Evolutionary conservation across 1,140 invertebrate species (phyloP), one percentile per base, ranked within the genome.

Genomic region (Drosophila oshimai): DNA sequence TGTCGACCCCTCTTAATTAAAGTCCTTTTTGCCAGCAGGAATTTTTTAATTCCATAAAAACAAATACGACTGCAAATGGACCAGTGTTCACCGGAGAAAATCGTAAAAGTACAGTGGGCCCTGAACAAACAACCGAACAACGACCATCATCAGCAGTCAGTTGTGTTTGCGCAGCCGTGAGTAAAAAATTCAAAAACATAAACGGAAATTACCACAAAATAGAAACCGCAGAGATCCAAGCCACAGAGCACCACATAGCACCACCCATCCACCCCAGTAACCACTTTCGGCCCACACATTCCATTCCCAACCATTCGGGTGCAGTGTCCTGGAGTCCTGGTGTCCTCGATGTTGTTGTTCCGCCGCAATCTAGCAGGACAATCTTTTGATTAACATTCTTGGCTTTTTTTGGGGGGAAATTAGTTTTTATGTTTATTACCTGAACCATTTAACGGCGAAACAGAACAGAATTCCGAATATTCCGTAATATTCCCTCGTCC

Each of bases 151-250:
- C 76, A 83, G 69, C 57, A 74, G 49, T 73, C 72, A 62, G 75
- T 86, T 86, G 81, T 86, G 80, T 86, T 86, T 86, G 80, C 75
- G 80, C 80, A 84, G 81, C 69, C 72, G 80, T 87, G 81, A 80
- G 81, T 86, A 87, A 87, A 87, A 87, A 87, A 87, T 87, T 87
- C 81, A 87, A 87, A 87, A 87, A 87, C 81, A 87, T 87, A 87
- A 87, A 87, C 81, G 81, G 81, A 87, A 87, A 87, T 87, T 87
- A 87, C 81, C 81, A 81, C 81, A 87, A 87, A 86, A 86, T 86
- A 86, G 75, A 84, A 84, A 80, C 80, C 80, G 77, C 80, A 86
- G 77, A 76, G 60, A 65, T 53, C 67, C 33, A 60, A 58, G 54
- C 36, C 47, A 22, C 22, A 9, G 13, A 12, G 2, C 50, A n/a